phyloP scores from a whole-genome alignment of 2,797 vertebrate species.

The Knipowitschia caucasica region DNA sequence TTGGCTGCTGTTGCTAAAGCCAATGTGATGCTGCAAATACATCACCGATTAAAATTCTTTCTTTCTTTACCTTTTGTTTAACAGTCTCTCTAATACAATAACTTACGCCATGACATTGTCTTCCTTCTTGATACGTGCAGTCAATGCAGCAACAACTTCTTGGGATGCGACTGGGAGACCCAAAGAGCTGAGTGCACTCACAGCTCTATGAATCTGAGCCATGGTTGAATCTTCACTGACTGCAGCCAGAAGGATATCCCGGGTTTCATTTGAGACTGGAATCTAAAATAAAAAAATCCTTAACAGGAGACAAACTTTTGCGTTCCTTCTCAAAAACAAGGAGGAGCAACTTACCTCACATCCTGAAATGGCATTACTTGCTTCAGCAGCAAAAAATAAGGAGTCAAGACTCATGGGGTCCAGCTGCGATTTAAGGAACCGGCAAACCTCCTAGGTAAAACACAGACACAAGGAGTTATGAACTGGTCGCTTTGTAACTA shows the following conservation, averaged over 20 bases:
- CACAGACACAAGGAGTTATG: neutral
- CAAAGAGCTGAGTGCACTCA: slow-evolving; percentile 86
- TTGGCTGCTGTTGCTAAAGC: slow-evolving; percentile 90
- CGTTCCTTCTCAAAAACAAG: neutral
- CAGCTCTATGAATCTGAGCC: slow-evolving; percentile 89
- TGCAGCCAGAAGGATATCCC: slow-evolving; percentile 89
- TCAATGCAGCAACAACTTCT: slow-evolving; percentile 87
- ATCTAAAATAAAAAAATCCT: slow-evolving; percentile 71
- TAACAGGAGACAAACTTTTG: neutral
- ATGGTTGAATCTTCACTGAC: slow-evolving; percentile 93
- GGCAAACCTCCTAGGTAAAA: slow-evolving; percentile 80
- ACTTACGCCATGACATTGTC: slow-evolving; percentile 93
- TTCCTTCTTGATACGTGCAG: slow-evolving; percentile 90
- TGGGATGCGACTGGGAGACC: slow-evolving; percentile 91
- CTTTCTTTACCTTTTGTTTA: neutral
- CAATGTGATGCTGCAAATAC: slow-evolving; percentile 81
- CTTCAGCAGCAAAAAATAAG: slow-evolving; percentile 89
- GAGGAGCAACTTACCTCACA: slow-evolving; percentile 81
- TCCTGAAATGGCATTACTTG: slow-evolving; percentile 84
- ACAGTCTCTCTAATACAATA: neutral
- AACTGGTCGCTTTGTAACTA: too few species aligned
- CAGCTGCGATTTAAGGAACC: slow-evolving; percentile 86
- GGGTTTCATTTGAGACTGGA: slow-evolving; percentile 90
- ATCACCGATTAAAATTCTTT: neutral
- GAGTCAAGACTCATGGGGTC: slow-evolving; percentile 87